Evolutionary conservation across 23 tunicate genomes (phyloP), one percentile per base, ranked within the genome.

Genomic region (Halocynthia aurantium): DNA sequence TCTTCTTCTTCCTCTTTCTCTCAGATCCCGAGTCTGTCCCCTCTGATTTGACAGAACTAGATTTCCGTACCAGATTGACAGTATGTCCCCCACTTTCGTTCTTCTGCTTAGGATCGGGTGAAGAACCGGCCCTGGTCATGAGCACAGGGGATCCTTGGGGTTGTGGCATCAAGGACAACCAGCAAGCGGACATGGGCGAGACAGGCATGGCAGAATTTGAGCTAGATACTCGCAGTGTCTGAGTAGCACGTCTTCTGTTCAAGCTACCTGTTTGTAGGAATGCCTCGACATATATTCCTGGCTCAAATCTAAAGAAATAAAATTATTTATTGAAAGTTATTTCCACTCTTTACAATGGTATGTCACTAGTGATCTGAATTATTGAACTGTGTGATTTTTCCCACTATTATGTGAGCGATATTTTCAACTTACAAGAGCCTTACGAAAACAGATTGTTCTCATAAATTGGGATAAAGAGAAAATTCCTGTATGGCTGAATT

Each of bases 221-320:
- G 18, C 52, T 71, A 17, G 69, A 21, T 0, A 55, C 71, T 12
- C 78, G 62, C 9, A 74, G 62, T 10, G 78, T 51, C 31, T 74
- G 78, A 1, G 78, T 54, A 10, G 78, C 78, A 19, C 78, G 13
- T 53, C 78, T 53, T 21, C 78, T 53, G 62, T 74, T 74, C 31
- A 54, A 44, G 4, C 78, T 74, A 21, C 81, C 88, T 55, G 81
- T 84, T 50, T 61, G 81, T 8, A 84, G 22, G 51, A 71, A 77
- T 22, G 71, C 76, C 58, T 84, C 88, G 0, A 84, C 88, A 69
- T 69, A 84, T 21, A 84, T 54, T 18, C 82, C 88, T 11, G 88
- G 88, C 61, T 84, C 82, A 44, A 68, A 69, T 60, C 88, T 84
- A 64, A 50, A 84, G 15, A 50, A 22, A 60, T 15, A n/a, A 15